Base-by-base conservation (phyloP, 2,113 vertebrate genomes). In the Nothobranchius furzeri region DNA sequence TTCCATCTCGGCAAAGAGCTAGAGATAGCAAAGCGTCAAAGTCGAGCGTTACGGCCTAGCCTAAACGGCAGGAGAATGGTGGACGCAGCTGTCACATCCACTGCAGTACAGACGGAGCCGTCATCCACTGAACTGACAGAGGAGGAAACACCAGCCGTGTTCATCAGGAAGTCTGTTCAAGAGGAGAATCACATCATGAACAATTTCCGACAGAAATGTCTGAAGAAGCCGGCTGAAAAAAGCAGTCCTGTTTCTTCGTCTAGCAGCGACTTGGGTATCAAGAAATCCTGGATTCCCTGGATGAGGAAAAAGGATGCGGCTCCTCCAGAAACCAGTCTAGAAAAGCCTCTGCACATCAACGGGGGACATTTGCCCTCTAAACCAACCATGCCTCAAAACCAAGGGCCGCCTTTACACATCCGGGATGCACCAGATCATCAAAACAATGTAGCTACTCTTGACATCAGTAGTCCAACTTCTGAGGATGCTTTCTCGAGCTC, bases 111-210 rank as follows among this genome's bases (percentile, higher is more conserved):
- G 78, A 99, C 98, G 0, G 98, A 99, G 56, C 86, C 74, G 1
- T 57, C 89, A 0, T 82, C 87, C 71, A 88, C 62, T 42, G 94
- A 94, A 5, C 68, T 87, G 5, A 85, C 88, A 36, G 97, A 99
- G 75, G 96, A 98, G 55, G 96, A 98, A 54, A 96, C 95, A 0
- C 94, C 97, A 0, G 96, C 97, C 40, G 94, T 96, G 9, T 99
- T 99, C 60, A 98, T 99, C 64, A 94, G 95, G 60, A 98, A 97
- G 63, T 98, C 97, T 45, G 95, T 99, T 68, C 96, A 98, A 89
- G 97, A 99, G 65, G 97, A 99, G 74, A 98, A 99, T 78, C 96
- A 97, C 46, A 95, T 99, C 13, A 99, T 98, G 97, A 99, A 92
- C 76, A 96, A 96, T 66, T 85, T 99, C 58, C 92, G 96, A 12